Percentiles rank a stretch among this genome's conserved stretches.
These are phyloP conservation scores for Origma solitaria DNA, from an alignment of 2,113 vertebrate genomes.

Conservation along the genomic window DNA sequence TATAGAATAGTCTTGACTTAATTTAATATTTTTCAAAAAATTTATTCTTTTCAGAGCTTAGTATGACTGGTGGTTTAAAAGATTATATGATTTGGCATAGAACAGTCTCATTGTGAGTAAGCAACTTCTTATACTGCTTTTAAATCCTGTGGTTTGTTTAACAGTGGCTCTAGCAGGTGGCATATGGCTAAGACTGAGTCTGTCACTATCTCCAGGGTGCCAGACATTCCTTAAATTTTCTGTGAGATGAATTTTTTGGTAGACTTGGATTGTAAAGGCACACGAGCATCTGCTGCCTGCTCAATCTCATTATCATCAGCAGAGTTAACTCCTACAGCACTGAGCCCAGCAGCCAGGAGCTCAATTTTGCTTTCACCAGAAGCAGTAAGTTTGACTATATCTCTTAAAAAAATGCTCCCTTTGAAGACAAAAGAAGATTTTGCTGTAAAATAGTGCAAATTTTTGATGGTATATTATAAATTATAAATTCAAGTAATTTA, in stretches of 20 bases:
- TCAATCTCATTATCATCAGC: slow-evolving; percentile 83
- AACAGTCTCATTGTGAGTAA: slow-evolving; percentile 53
- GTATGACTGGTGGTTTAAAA: background rate
- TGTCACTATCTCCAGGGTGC: slow-evolving; percentile 71
- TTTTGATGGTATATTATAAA: background rate
- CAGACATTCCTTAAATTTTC: slow-evolving; percentile 72
- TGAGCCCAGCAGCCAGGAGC: slow-evolving; percentile 9
- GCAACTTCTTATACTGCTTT: slow-evolving; percentile 76
- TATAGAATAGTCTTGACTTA: background rate
- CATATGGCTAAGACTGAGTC: slow-evolving; percentile 69
- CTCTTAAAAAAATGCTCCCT: background rate
- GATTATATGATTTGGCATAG: background rate
- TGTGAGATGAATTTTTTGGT: slow-evolving; percentile 69
- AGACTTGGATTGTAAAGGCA: slow-evolving; percentile 88
- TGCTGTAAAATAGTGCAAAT: background rate
- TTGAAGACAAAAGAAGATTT: background rate
- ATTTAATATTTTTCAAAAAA: background rate
- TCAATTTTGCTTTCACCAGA: background rate
- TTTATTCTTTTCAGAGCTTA: background rate
- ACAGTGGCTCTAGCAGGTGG: slow-evolving; percentile 89
- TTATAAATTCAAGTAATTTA: background rate
- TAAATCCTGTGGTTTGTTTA: slow-evolving; percentile 55
- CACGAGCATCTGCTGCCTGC: slow-evolving; percentile 89
- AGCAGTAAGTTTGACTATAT: background rate
- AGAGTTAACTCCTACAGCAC: slow-evolving; percentile 75